Conservation (phyloP, 2,888 invertebrate genomes). For the Agriopis marginaria region DNA sequence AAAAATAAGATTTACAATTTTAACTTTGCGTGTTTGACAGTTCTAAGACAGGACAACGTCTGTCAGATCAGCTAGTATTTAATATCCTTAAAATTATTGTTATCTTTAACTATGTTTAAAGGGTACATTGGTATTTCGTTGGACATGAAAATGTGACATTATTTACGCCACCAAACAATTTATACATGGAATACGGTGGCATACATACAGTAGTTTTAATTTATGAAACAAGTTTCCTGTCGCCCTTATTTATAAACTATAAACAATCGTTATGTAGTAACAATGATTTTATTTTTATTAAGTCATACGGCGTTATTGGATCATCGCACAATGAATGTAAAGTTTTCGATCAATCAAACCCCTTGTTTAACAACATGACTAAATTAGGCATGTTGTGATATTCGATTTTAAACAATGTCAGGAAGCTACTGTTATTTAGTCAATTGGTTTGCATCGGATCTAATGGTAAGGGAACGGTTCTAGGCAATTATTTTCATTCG, state of each 20-base stretch:
- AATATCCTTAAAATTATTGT: too few species aligned
- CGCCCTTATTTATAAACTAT: neutral
- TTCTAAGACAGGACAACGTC: too few species aligned
- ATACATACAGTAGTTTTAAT: neutral
- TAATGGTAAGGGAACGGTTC: conserved; percentile 51
- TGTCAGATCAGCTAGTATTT: too few species aligned
- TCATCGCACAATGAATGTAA: conserved; percentile 6
- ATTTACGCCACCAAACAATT: too few species aligned
- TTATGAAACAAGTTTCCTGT: neutral
- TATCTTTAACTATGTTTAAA: too few species aligned
- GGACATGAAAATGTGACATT: too few species aligned
- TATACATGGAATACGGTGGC: too few species aligned
- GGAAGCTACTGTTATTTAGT: conserved; percentile 65
- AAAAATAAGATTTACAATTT: too few species aligned
- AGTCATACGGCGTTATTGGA: conserved; percentile 12
- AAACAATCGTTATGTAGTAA: neutral
- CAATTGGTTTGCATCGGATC: conserved; percentile 55
- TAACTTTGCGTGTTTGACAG: too few species aligned
- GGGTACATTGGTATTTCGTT: too few species aligned
- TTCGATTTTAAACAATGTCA: conserved; percentile 64
- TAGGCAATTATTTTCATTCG: conserved; percentile 48
- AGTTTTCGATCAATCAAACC: neutral
- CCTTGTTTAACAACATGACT: conserved; percentile 21
- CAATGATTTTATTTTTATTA: neutral
- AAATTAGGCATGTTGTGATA: conserved; percentile 51